These are phyloP conservation scores for Xanthia togata DNA, from an alignment of 2,888 invertebrate species.

Conservation along the genomic window DNA sequence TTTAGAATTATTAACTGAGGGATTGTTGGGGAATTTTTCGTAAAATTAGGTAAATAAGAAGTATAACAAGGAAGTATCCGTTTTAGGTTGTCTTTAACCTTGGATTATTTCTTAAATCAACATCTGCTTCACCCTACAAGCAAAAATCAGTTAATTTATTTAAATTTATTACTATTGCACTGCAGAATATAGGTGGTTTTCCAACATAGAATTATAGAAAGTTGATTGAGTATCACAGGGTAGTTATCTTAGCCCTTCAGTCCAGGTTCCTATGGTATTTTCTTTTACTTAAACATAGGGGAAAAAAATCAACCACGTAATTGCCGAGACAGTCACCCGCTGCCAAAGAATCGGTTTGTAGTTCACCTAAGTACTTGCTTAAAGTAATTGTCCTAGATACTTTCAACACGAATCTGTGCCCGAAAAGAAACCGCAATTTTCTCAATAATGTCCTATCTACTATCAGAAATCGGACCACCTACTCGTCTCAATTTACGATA, in stretches of 20 bases:
- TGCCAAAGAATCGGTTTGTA: neutral
- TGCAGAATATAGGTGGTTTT: neutral
- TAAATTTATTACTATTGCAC: no score
- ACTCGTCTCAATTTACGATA: constrained; percentile 32
- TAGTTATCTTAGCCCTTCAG: neutral
- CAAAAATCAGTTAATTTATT: neutral
- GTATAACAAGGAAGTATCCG: neutral
- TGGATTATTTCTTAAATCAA: neutral
- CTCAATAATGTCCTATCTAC: neutral
- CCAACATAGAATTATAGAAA: neutral
- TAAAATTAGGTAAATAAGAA: no score
- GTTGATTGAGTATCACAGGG: no score
- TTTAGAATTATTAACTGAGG: constrained; percentile 34
- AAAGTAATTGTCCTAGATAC: neutral
- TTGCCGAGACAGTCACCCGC: neutral
- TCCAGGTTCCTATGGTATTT: no score
- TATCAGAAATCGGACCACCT: constrained; percentile 41
- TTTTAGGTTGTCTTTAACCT: neutral
- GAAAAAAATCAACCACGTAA: neutral
- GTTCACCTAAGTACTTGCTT: neutral
- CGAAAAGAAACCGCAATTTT: constrained; percentile 15
- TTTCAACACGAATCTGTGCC: neutral
- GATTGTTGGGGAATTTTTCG: constrained; percentile 4
- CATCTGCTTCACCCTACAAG: neutral
- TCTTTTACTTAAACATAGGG: neutral